Evolutionary conservation across 2,888 invertebrate species (phyloP).

Genomic region (Athrips mouffetella): DNA sequence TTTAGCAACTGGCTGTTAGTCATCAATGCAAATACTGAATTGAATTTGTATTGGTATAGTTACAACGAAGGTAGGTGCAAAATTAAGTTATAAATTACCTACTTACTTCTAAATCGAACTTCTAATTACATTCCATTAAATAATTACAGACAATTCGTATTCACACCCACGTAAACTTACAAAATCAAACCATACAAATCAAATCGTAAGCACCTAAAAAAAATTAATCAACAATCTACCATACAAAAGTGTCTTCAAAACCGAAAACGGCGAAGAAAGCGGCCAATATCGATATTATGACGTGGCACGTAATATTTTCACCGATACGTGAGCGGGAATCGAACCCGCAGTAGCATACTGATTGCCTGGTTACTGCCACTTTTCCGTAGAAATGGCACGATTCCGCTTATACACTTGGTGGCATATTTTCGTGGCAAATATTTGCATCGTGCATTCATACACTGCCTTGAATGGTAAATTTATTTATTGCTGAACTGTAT

Average conservation of each 20-base stretch:
- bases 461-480: too few relatives aligned
- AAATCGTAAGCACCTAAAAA: background rate
- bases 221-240: background rate
- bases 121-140: slow-evolving; percentile 4
- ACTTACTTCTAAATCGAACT: too few relatives aligned
- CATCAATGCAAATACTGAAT: too few relatives aligned
- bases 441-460: too few relatives aligned
- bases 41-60: too few relatives aligned
- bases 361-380: slow-evolving; percentile 47
- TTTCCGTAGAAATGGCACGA: slow-evolving; percentile 30
- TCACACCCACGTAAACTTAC: background rate
- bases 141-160: slow-evolving; percentile 18
- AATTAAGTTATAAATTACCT: too few relatives aligned
- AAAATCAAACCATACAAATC: slow-evolving; percentile 5
- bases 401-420: background rate
- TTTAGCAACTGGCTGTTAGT: too few relatives aligned
- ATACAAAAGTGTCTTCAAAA: slow-evolving; percentile 28
- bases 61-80: too few relatives aligned
- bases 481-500: too few relatives aligned
- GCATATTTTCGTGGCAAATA: too few relatives aligned
- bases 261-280: slow-evolving; percentile 68
- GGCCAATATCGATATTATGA: slow-evolving; percentile 56
- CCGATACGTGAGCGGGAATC: slow-evolving; percentile 59
- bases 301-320: slow-evolving; percentile 59
- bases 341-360: slow-evolving; percentile 60